These are phyloP conservation scores for Pheosia gnoma DNA, from an alignment of 2,888 invertebrate species.

Conservation along the genomic window DNA sequence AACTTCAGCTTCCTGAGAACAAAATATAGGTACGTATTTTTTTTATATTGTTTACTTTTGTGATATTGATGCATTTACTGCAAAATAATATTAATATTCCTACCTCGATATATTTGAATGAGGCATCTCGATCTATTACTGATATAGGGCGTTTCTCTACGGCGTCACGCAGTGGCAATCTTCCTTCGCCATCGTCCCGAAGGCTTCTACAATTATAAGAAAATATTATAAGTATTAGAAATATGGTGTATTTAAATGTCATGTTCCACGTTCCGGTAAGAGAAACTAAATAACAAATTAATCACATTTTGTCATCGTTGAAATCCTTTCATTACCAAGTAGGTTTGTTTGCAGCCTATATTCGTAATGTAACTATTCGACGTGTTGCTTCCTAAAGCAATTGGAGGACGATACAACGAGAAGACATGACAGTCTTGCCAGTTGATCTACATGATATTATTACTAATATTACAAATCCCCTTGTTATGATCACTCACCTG, in stretches of 20 bases:
- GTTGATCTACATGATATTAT: not conserved
- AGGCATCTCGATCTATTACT: slow-evolving; percentile 53
- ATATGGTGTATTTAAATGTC: too few species aligned
- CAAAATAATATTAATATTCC: not conserved
- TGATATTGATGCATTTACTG: not conserved
- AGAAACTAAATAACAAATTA: too few species aligned
- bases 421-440: not conserved
- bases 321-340: too few species aligned
- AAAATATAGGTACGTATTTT: not conserved
- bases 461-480: not conserved
- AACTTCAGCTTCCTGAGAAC: slow-evolving; percentile 56
- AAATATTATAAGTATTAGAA: not conserved
- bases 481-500: slow-evolving; percentile 53
- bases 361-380: not conserved
- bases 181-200: slow-evolving; percentile 71
- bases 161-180: slow-evolving; percentile 87
- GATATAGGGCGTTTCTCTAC: slow-evolving; percentile 86
- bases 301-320: too few species aligned
- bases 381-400: not conserved
- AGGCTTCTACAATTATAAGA: slow-evolving; percentile 49
- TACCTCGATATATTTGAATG: slow-evolving; percentile 63
- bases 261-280: too few species aligned
- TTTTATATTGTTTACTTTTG: too few species aligned
- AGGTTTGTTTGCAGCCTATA: not conserved
- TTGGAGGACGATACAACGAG: not conserved